Base-by-base conservation (phyloP, 1,140 invertebrate species). In the Caenorhabditis remanei region DNA sequence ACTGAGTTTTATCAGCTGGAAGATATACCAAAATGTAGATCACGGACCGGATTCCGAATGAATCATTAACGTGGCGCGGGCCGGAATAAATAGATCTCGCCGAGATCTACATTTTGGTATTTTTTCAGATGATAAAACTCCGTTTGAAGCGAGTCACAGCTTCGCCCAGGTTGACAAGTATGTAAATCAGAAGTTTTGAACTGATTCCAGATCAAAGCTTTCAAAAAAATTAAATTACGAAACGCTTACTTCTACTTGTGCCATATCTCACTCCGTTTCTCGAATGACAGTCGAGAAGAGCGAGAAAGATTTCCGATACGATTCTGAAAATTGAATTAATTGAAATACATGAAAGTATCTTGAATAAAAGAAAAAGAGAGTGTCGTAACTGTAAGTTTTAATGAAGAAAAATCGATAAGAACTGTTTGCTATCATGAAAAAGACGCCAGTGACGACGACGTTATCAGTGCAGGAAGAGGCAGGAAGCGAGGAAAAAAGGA, bases 341-440 rank as follows among this genome's bases (percentile, higher is more conserved):
- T 24, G 1, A 53, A 43, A 5, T n/a, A 19, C 16, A 32, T 32
- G n/a, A 19, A 40, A 19, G 2, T 0, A 11, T 24, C 9, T 32
- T 5, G 16, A 71, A 4, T 43, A 19, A 71, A 46, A 71, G 6
- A 19, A 43, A 11, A 14, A 71, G 9, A 71, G 16, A 43, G 16
- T 9, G n/a, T 16, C 43, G 16, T 43, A 14, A 32, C 6, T 65
- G 19, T 11, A 43, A 71, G 41, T 71, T 71, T 46, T 16, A 43
- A 43, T 16, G 65, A 71, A 71, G 32, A 40, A 71, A 71, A 71
- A 71, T 71, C 65, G 65, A 71, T 71, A 71, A 71, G 65, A 71
- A 71, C 13, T 71, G 24, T 71, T 71, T 43, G 65, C 41, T 5
- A 16, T 19, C 4, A n/a, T 13, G 46, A 43, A 71, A 32, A 71